phyloP scores from a whole-genome alignment of 2,113 vertebrate species.

The Colistium nudipinnis region DNA sequence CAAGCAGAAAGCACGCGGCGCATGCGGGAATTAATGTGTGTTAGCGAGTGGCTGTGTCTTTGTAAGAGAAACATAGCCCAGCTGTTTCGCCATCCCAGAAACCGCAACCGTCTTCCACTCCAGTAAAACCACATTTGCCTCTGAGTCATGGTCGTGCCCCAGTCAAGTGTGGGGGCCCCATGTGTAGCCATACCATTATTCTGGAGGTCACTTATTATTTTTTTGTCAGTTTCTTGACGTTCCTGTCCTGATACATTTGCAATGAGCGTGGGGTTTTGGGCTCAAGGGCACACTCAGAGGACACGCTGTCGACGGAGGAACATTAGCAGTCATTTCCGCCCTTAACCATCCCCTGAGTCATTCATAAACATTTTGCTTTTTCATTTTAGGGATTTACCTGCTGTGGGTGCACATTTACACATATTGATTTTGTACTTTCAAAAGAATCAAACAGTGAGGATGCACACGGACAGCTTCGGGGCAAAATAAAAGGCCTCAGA shows the following conservation, averaged over 20 bases:
- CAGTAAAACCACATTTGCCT: slow-evolving; percentile 5
- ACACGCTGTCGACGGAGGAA: slow-evolving; percentile 1
- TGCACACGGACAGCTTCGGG: not conserved
- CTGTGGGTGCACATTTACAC: not conserved
- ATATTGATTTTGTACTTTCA: not conserved
- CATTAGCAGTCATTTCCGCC: slow-evolving; percentile 1
- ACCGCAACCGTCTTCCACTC: slow-evolving; percentile 14
- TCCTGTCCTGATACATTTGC: not conserved
- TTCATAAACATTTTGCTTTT: slow-evolving; percentile 4
- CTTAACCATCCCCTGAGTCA: slow-evolving; percentile 10
- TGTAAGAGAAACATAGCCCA: slow-evolving; percentile 53
- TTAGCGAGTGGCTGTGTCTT: slow-evolving; percentile 49
- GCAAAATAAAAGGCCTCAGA: not conserved
- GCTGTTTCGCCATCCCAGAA: slow-evolving; percentile 46
- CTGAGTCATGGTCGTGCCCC: not conserved
- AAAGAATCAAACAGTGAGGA: not conserved
- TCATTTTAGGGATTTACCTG: slow-evolving; percentile 11
- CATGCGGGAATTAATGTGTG: slow-evolving; percentile 55
- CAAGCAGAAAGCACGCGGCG: slow-evolving; percentile 67
- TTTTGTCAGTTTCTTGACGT: slow-evolving; percentile 3
- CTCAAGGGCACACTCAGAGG: slow-evolving; percentile 10
- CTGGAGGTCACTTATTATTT: slow-evolving; percentile 14
- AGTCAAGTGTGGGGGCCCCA: not conserved
- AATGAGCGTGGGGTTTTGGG: not conserved
- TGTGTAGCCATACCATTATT: not conserved